Base-by-base conservation (phyloP, 2,113 vertebrate genomes). In the Muntiacus muntjak region DNA sequence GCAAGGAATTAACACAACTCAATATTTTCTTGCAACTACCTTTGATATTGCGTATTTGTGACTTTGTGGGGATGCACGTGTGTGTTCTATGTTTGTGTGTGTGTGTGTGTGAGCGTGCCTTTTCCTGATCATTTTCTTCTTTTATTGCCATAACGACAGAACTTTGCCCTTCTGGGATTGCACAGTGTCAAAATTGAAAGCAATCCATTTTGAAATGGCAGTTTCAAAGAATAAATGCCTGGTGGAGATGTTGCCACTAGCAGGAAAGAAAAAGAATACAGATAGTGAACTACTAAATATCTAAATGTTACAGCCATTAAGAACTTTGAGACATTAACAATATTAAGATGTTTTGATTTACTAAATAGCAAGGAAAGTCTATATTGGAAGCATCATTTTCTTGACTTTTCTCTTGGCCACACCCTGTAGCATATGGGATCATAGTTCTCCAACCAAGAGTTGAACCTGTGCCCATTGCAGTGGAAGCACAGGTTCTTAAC, bases 141-240 rank as follows among this genome's bases (percentile, higher is more conserved):
- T 52, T 92, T 83, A 64, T 95, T 84, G 28, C 60, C 62, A 54
- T 0, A 13, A 33, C 82, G 28, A 90, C 36, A 97, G 74, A 58
- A 40, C 26, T 91, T 33, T 67, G 47, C 10, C 43, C 67, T 97
- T 94, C 71, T 95, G 81, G 86, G 21, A 87, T 9, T 43, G 16
- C 8, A 85, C 25, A 95, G 93, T 95, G 87, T 97, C 45, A 52
- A 96, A 98, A 95, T 30, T 85, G 16, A 96, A 95, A 98, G 74
- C 55, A 76, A 79, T 83, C 0, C 0, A 76, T 93, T 98, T 97
- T 81, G 71, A 97, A 98, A 93, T 28, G n/a, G 19, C 11, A 54
- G 6, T 91, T 82, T 86, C 96, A 23, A 96, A 96, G 28, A 94
- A 96, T 47, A 95, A 92, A 36, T 97, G 97, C 96, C 36, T 78